Percentiles rank a stretch among this genome's conserved stretches.
Conservation (phyloP, 2,797 vertebrate species). For the Anas capensis region DNA sequence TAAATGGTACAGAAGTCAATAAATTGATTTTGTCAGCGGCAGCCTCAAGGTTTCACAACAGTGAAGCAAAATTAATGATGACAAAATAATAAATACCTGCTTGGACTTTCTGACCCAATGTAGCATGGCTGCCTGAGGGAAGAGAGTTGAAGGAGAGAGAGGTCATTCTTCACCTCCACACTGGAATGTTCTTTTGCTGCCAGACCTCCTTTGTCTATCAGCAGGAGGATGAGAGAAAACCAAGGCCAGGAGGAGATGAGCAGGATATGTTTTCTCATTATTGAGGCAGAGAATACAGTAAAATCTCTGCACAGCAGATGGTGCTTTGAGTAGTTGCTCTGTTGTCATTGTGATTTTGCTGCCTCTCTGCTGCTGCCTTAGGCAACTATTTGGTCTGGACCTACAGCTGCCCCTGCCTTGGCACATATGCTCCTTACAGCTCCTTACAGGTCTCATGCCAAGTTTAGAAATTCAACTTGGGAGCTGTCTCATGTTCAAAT, state of each 20-base stretch:
- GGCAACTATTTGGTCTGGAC: neutral
- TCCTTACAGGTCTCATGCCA: neutral
- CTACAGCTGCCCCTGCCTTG: neutral
- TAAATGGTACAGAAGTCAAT: neutral
- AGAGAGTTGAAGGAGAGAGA: neutral
- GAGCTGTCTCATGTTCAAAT: neutral
- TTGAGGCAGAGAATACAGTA: neutral
- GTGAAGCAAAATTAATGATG: neutral
- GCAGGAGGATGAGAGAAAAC: neutral
- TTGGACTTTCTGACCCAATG: neutral
- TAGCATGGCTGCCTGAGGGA: neutral
- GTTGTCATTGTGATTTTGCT: rapidly evolving
- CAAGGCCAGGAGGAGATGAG: neutral
- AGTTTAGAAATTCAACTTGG: neutral
- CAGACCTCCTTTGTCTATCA: neutral
- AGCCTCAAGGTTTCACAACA: neutral
- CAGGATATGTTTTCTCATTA: neutral
- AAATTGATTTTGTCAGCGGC: neutral
- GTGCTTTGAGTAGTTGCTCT: neutral
- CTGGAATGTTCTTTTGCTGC: neutral
- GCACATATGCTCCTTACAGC: neutral
- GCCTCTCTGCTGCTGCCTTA: neutral
- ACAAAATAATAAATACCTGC: neutral
- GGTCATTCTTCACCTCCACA: neutral
- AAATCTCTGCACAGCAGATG: neutral